Percentiles rank a stretch among this genome's conserved stretches.
These are phyloP conservation scores for Noctua janthe DNA, from an alignment of 2,888 invertebrate genomes.

Conservation along the genomic window DNA sequence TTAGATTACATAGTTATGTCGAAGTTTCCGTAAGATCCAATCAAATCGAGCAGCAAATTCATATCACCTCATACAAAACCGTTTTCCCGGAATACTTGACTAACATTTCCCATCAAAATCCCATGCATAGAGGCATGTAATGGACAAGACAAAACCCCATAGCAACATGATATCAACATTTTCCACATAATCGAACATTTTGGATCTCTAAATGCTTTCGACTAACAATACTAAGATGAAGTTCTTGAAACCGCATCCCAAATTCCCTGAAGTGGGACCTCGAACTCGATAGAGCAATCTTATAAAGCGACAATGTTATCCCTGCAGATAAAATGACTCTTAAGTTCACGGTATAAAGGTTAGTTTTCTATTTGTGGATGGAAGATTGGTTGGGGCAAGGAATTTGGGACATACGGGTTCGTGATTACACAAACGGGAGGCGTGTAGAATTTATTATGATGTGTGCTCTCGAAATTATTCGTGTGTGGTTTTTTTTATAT, in stretches of 20 bases:
- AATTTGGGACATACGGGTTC: slow-evolving; percentile 60
- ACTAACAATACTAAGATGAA: slow-evolving; percentile 66
- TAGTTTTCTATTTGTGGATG: slow-evolving; percentile 38
- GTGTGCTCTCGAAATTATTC: slow-evolving; percentile 39
- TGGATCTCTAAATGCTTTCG: slow-evolving; percentile 53
- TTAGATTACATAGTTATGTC: background rate
- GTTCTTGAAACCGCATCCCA: slow-evolving; percentile 68
- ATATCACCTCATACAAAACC: slow-evolving; percentile 8
- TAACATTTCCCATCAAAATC: background rate
- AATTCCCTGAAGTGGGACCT: slow-evolving; percentile 73
- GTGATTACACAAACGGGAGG: slow-evolving; percentile 49
- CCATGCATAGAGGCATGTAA: slow-evolving; percentile 9
- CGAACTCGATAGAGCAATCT: slow-evolving; percentile 72
- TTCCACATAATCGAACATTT: slow-evolving; percentile 41
- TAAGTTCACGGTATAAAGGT: slow-evolving; percentile 20
- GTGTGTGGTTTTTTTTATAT: slow-evolving; percentile 20
- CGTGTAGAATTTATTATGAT: slow-evolving; percentile 43
- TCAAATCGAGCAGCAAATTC: slow-evolving; percentile 8
- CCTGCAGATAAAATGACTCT: slow-evolving; percentile 21
- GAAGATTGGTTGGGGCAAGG: slow-evolving; percentile 18
- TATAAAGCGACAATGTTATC: slow-evolving; percentile 66
- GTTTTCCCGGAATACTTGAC: slow-evolving; percentile 11
- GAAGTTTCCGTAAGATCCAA: background rate
- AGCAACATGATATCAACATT: slow-evolving; percentile 27
- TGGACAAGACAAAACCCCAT: slow-evolving; percentile 11